Base-by-base conservation (phyloP, 1,140 invertebrate species). In the Probaryconus sp. region DNA sequence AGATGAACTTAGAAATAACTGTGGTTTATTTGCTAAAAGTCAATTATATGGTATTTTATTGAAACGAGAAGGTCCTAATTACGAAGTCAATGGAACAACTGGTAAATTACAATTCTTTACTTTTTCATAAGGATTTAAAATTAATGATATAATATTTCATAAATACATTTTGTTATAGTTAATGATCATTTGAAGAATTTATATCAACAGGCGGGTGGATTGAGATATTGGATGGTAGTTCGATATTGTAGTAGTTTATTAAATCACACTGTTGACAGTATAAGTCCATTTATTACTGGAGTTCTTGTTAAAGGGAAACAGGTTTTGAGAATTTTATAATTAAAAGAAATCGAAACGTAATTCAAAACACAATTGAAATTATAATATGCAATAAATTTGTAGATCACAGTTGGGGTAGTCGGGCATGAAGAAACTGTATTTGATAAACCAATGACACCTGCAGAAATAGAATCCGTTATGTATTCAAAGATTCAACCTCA, bases 231-330 rank as follows among this genome's bases (percentile, higher is more conserved):
- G 97, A 93, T 93, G 58, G 95, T 95, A 26, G 96, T 99, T 13
- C 91, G 98, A 47, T 96, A 98, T 83, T 98, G 96, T 81, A 97
- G 96, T 28, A 96, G 95, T 79, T 89, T 99, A 40, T 89, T 99
- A 14, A 91, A 93, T 82, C 97, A 99, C 82, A 94, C 96, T 43
- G 97, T 99, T 2, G 98, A 99, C 87, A 97, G 96, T 76, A 96
- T 99, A 56, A 98, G 97, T 87, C 98, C 98, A 10, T 98, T 97
- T 81, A 97, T 99, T 55, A 99, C 98, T 17, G 95, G 95, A 9
- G 94, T 99, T 58, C 89, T 99, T 16, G 98, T 99, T 11, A 95
- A 97, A 88, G 98, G 97, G 68, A 99, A 99, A 89, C 96, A 98
- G 90, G 95, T 97, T 80, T 45, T n/a, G n/a, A n/a, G n/a, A 18